A percentile compares a stretch with the other conserved stretches of the same genome.
Evolutionary conservation across 2,113 vertebrate genomes (phyloP).

Genomic region (Esox niger): DNA sequence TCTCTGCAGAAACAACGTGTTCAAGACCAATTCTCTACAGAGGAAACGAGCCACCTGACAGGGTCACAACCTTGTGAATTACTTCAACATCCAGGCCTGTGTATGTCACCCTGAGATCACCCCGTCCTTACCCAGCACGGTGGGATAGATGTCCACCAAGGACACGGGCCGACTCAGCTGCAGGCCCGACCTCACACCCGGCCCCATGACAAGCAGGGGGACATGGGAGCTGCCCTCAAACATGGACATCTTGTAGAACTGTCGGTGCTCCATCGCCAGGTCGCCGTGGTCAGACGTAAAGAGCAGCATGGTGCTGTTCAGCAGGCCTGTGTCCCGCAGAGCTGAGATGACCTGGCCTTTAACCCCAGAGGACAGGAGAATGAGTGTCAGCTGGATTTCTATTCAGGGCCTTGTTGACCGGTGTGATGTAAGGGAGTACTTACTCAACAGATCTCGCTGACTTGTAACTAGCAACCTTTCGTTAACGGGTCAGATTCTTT

Average conservation of each 20-base stretch:
- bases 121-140: slow-evolving; percentile 81
- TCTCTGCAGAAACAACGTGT: slow-evolving; percentile 71
- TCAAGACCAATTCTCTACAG: too few species aligned
- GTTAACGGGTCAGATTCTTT: too few species aligned
- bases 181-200: slow-evolving; percentile 70
- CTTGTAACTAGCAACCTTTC: too few species aligned
- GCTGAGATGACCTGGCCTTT: slow-evolving; percentile 85
- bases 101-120: too few species aligned
- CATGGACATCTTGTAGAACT: slow-evolving; percentile 99
- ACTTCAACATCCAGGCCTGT: neutral
- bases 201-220: slow-evolving; percentile 87
- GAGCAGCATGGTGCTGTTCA: slow-evolving; percentile 81
- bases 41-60: neutral
- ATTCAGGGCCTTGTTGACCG: too few species aligned
- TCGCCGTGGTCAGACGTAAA: slow-evolving; percentile 95
- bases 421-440: too few species aligned
- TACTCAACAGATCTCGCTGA: too few species aligned
- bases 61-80: neutral
- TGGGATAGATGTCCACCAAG: slow-evolving; percentile 93
- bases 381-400: too few species aligned
- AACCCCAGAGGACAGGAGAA: slow-evolving; percentile 5
- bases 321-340: slow-evolving; percentile 74
- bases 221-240: slow-evolving; percentile 92
- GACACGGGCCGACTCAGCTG: slow-evolving; percentile 80
- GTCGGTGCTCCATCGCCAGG: slow-evolving; percentile 94